Percentiles rank a stretch among this genome's conserved stretches.
Conservation (phyloP, 2,113 vertebrate species). For the Scatophagus argus region DNA sequence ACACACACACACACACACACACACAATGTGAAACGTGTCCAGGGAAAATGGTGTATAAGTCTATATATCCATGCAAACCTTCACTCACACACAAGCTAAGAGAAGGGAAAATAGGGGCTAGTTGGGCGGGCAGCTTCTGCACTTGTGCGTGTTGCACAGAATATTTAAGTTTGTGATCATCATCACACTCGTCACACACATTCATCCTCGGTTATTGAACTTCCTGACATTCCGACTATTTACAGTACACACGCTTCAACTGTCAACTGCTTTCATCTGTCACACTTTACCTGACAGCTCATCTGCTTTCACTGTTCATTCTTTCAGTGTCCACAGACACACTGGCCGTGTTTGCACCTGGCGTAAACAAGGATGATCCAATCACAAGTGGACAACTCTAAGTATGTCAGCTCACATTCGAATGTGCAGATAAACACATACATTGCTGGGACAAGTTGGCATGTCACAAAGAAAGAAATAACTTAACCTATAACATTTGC, state of each 20-base stretch:
- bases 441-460: too few relatives aligned
- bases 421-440: too few relatives aligned
- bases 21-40: constrained; percentile 47
- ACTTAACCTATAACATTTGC: too few relatives aligned
- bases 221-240: neutral
- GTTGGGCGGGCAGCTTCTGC: neutral
- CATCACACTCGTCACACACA: neutral
- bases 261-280: constrained; percentile 1
- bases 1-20: constrained; percentile 27
- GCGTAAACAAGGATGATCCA: too few relatives aligned
- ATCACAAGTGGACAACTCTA: too few relatives aligned
- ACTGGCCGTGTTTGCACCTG: too few relatives aligned
- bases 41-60: constrained; percentile 43
- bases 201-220: neutral
- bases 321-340: too few relatives aligned
- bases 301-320: neutral
- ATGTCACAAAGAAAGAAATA: too few relatives aligned
- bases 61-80: constrained; percentile 26
- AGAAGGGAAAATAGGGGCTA: neutral
- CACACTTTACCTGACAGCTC: neutral
- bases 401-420: too few relatives aligned
- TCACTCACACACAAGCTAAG: neutral
- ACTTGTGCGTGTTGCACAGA: neutral
- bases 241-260: too few relatives aligned
- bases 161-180: neutral